Conservation (phyloP, 2,797 vertebrate genomes). For the Phoebastria nigripes region DNA sequence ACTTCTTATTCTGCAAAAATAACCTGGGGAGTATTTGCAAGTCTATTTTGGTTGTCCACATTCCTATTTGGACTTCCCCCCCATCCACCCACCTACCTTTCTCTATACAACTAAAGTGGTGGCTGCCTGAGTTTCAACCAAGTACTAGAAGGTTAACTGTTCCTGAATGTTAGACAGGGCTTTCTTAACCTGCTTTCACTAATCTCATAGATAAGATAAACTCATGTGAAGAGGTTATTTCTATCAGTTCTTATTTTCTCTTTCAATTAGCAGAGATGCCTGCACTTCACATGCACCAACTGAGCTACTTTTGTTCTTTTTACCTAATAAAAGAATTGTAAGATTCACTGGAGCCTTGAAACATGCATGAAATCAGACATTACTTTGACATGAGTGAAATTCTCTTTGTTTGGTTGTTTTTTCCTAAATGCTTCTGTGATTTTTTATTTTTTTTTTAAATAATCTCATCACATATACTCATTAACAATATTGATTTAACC, state of each 20-base stretch:
- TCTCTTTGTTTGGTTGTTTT: background rate
- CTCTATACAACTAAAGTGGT: background rate
- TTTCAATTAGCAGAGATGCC: background rate
- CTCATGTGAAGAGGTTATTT: background rate
- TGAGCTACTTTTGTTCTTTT: background rate
- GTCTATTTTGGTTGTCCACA: background rate
- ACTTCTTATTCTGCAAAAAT: background rate
- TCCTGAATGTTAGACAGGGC: background rate
- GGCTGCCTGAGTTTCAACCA: background rate
- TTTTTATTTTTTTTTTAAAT: background rate
- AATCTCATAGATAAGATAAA: background rate
- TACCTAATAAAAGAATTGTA: background rate
- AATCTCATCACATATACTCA: background rate
- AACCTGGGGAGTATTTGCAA: background rate
- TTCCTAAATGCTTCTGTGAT: background rate
- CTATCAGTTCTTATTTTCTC: background rate
- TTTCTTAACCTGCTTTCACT: background rate
- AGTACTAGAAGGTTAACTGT: background rate
- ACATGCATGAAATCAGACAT: background rate
- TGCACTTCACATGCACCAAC: background rate
- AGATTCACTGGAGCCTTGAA: background rate
- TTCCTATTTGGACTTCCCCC: rapidly evolving
- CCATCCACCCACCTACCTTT: background rate
- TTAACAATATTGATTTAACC: background rate
- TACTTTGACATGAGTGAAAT: background rate